Evolutionary conservation across 2,797 vertebrate species (phyloP).

Genomic region (Gobio occitaniae): DNA sequence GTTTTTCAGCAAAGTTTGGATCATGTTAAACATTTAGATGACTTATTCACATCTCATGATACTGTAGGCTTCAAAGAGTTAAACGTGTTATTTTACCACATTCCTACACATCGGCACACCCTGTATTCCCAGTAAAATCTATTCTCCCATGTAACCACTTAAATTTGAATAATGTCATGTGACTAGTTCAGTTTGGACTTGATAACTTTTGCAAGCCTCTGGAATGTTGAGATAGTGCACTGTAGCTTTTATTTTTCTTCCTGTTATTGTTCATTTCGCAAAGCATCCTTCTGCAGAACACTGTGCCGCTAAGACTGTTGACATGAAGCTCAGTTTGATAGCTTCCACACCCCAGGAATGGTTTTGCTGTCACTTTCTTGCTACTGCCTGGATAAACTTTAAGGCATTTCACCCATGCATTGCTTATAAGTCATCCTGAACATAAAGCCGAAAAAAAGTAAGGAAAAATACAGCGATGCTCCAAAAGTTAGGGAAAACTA

Average conservation of each 20-base stretch:
- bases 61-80: neutral
- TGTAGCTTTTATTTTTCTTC: slow-evolving; percentile 59
- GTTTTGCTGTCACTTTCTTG: slow-evolving; percentile 69
- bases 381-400: slow-evolving; percentile 2
- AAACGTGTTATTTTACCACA: neutral
- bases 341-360: slow-evolving; percentile 73
- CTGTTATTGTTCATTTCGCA: slow-evolving; percentile 65
- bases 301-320: slow-evolving; percentile 29
- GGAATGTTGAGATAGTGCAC: slow-evolving; percentile 52
- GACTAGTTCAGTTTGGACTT: slow-evolving; percentile 7
- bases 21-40: neutral
- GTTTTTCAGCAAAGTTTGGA: neutral
- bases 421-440: neutral
- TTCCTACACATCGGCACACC: neutral
- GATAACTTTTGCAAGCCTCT: slow-evolving; percentile 17
- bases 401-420: slow-evolving; percentile 14
- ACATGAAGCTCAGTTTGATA: slow-evolving; percentile 72
- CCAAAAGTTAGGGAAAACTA: slow-evolving; percentile 59
- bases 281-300: slow-evolving; percentile 46
- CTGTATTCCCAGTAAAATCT: neutral
- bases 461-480: slow-evolving; percentile 42
- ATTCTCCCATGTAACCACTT: neutral
- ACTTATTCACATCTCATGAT: neutral
- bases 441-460: slow-evolving; percentile 26
- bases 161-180: slow-evolving; percentile 5